Evolutionary conservation across 2,888 invertebrate species (phyloP), one percentile per base, ranked within the genome.

Genomic region (Lithodes maja): DNA sequence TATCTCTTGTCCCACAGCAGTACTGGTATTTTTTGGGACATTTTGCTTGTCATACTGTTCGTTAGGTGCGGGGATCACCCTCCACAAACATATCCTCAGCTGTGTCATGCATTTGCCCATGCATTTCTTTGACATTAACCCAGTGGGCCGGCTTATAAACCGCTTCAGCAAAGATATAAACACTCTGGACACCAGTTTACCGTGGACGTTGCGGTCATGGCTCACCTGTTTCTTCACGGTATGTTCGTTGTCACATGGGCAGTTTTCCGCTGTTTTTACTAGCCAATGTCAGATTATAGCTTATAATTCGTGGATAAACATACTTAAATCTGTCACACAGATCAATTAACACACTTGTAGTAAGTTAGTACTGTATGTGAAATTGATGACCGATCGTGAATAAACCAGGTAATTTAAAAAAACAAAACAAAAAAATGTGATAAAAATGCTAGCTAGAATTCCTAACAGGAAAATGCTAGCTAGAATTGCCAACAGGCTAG

Each of bases 131-230:
- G 94, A 94, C 92, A 93, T 92, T 3, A 94, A 93, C 12, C 94
- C 94, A 2, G 92, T 93, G 54, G 94, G 94, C 33, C 92, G 94
- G 87, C 93, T 94, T 81, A 91, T 94, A 77, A 94, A 94, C 90
- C 92, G 94, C 74, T 94, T 94, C 92, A 93, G 93, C 54, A 93
- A 94, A 92, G 94, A 94, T 92, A 75, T 92, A 68, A 92, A 92
- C 84, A 86, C 86, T 50, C 83, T 92, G 15, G 92, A 92, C 85
- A 92, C 83, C 68, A 83, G 86, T 75, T 87, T 92, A 74, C 92
- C 92, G 3, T 95, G 95, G 95, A 96, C 95, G 92, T 94, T 97
- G 93, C 95, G 96, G 93, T 96, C 95, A 92, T 96, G 96, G 96
- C 87, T 95, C 80, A 93, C 93, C 33, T 88, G 88, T 68, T 88